These are phyloP conservation scores for Coccyzus lansbergi DNA, from an alignment of 2,797 vertebrate species.

Conservation along the genomic window DNA sequence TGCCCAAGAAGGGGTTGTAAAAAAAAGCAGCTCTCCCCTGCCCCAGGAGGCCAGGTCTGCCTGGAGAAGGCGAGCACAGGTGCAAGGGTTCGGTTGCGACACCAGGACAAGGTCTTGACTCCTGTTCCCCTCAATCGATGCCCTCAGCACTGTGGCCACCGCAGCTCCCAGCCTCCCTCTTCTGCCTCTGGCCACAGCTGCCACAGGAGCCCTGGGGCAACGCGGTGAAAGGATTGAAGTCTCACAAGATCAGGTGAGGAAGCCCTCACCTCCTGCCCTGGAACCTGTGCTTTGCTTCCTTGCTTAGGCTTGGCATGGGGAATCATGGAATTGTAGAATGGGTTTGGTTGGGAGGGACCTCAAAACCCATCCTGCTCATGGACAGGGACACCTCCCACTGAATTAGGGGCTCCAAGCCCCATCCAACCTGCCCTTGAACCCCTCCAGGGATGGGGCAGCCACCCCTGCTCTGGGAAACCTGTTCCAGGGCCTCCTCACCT, in stretches of 20 bases:
- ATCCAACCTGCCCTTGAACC: too few species aligned
- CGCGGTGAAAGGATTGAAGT: accelerated
- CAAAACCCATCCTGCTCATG: too few species aligned
- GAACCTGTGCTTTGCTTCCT: not conserved
- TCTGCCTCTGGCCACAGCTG: not conserved
- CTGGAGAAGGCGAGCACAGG: not conserved
- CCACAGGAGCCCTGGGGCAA: not conserved
- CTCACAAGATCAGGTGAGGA: not conserved
- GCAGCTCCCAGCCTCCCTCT: accelerated
- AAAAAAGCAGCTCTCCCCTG: not conserved
- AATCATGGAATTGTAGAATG: too few species aligned
- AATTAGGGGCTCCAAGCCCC: too few species aligned
- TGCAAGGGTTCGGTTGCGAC: slow-evolving; percentile 53
- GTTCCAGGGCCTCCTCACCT: too few species aligned
- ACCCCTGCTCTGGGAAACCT: too few species aligned
- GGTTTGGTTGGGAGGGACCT: too few species aligned
- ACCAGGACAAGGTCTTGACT: slow-evolving; percentile 28
- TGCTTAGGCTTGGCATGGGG: accelerated
- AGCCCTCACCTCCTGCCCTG: not conserved
- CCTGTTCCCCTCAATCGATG: not conserved
- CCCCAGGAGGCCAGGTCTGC: not conserved
- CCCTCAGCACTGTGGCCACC: not conserved
- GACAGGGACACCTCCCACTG: too few species aligned
- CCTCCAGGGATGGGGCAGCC: too few species aligned
- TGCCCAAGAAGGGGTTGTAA: slow-evolving; percentile 41